phyloP scores from a whole-genome alignment of 2,888 invertebrate genomes.

The Habrosyne pyritoides region DNA sequence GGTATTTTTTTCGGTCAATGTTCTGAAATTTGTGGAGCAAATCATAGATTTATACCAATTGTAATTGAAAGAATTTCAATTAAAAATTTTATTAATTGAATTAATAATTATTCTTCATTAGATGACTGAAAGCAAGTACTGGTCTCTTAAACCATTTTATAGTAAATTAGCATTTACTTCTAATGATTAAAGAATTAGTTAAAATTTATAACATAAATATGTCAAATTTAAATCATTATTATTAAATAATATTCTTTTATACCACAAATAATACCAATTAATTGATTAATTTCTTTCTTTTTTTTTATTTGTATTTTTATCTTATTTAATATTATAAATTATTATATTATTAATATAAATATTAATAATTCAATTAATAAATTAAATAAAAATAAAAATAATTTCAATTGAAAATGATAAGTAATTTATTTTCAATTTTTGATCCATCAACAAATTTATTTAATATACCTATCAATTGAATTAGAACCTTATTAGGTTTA shows the following conservation, averaged over 20 bases:
- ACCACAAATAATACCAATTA: slow-evolving; percentile 87
- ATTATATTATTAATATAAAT: slow-evolving; percentile 65
- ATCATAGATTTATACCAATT: slow-evolving; percentile 92
- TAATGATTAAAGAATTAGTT: slow-evolving; percentile 85
- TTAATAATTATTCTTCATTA: slow-evolving; percentile 82
- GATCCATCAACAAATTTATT: slow-evolving; percentile 83
- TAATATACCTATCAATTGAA: slow-evolving; percentile 83
- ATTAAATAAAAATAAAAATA: slow-evolving; percentile 44
- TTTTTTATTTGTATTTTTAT: slow-evolving; percentile 68
- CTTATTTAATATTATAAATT: slow-evolving; percentile 80
- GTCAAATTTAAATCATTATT: slow-evolving; percentile 87
- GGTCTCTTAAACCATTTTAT: slow-evolving; percentile 88
- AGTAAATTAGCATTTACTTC: slow-evolving; percentile 85
- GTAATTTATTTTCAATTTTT: slow-evolving; percentile 87
- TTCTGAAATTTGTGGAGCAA: slow-evolving; percentile 92
- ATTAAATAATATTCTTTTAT: slow-evolving; percentile 84
- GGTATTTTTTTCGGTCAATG: slow-evolving; percentile 90
- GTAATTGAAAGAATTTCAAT: slow-evolving; percentile 83
- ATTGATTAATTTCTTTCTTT: slow-evolving; percentile 76
- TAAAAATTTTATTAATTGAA: slow-evolving; percentile 84
- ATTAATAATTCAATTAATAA: slow-evolving; percentile 46
- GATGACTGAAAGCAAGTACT: slow-evolving; percentile 88
- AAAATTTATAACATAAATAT: slow-evolving; percentile 80
- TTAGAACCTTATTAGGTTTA: slow-evolving; percentile 79
- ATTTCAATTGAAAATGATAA: slow-evolving; percentile 85